Base-by-base conservation (phyloP, 2,888 invertebrate genomes). In the Epinotia demarniana region DNA sequence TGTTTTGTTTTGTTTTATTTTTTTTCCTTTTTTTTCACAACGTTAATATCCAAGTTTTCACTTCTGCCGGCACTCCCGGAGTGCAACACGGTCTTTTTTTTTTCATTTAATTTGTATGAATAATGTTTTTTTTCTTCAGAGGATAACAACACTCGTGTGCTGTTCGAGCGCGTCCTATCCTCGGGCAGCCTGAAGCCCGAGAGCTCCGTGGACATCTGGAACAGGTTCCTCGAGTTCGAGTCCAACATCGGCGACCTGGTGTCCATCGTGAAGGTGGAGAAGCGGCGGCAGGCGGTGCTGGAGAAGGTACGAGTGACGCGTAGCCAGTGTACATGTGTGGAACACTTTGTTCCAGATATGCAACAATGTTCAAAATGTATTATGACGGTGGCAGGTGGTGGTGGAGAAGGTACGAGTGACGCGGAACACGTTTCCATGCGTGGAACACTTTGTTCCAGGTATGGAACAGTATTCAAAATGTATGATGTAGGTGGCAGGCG, bases 121-220 rank as follows among this genome's bases (percentile, higher is more conserved):
- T 4, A 4, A 19, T 23, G 6, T 13, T 23, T 8, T 63, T 49
- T 60, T 18, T 58, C 73, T 78, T 12, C 93, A 98, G 99, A 99
- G 96, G 99, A 99, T 88, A 99, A 99, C 91, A 99, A 99, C 90
- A 99, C 99, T 0, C 95, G 99, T 70, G 99, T 99, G n/a, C 93
- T 99, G 60, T 99, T 99, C 92, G 99, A 99, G 90, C 94, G 99
- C 18, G 99, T 99, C 2, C 94, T 99, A 0, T 98, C 99, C 0
- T 98, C 99, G 0, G 98, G 98, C 62, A 98, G 97, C 77, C 92
- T 99, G 63, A 97, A 98, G 81, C 96, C 98, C 0, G 98, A 99
- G 86, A 97, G 98, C 90, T 98, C 99, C 4, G 97, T 98, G 93
- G 99, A 99, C 86, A 98, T 99, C 75, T 99, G 99, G 99, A 99